These are phyloP conservation scores for Arctia plantaginis DNA, from an alignment of 2,888 invertebrate genomes.

Conservation along the genomic window DNA sequence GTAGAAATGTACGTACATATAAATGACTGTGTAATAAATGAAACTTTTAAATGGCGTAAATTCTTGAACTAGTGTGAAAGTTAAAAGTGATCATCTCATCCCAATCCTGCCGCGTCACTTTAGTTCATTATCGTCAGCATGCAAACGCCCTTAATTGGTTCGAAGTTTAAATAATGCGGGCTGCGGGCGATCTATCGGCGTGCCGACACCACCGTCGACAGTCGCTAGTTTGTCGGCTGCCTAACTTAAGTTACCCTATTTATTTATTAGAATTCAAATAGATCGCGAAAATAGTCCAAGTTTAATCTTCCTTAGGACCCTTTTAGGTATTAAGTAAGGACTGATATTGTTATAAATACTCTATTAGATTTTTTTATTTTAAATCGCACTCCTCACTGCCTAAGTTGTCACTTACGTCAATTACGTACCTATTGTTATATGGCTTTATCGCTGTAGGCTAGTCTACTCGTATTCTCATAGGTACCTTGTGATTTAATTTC, in stretches of 20 bases:
- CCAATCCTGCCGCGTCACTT: constrained; percentile 21
- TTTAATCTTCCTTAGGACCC: constrained; percentile 53
- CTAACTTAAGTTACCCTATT: constrained; percentile 74
- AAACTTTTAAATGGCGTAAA: constrained; percentile 22
- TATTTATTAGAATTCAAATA: constrained; percentile 68
- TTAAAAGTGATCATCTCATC: constrained; percentile 2
- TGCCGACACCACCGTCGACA: constrained; percentile 12
- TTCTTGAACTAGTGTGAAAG: constrained; percentile 8
- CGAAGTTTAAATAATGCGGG: constrained; percentile 49
- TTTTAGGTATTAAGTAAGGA: constrained; percentile 82
- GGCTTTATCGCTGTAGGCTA: constrained; percentile 56
- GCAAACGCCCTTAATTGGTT: constrained; percentile 56
- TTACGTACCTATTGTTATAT: constrained; percentile 58
- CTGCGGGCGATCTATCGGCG: constrained; percentile 30
- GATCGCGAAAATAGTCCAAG: constrained; percentile 61
- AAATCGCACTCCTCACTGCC: constrained; percentile 61
- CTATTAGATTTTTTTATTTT: constrained; percentile 52
- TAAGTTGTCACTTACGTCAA: constrained; percentile 64
- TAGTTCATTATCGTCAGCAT: constrained; percentile 51
- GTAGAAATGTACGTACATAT: constrained; percentile 28
- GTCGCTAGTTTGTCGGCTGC: constrained; percentile 42
- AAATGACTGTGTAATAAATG: constrained; percentile 31
- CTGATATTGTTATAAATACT: constrained; percentile 79
- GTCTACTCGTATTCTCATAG: constrained; percentile 58
- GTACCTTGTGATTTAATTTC: constrained; percentile 65